Evolutionary conservation across 2,113 vertebrate genomes (phyloP).

Genomic region (Podarcis raffonei): DNA sequence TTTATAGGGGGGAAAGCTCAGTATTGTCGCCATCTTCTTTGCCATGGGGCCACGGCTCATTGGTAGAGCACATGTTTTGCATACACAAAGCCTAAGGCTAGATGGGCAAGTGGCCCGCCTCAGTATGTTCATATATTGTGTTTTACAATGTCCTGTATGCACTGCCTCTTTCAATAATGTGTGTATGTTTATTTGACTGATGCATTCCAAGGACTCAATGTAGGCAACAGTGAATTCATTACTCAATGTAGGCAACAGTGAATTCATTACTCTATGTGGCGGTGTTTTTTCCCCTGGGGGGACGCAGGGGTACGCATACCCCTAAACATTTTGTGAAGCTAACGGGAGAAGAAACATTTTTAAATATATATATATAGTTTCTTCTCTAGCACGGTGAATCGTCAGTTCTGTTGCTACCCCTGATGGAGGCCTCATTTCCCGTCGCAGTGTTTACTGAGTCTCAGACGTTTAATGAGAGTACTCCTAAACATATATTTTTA

Average conservation of each 20-base stretch:
- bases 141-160: background rate
- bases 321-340: too few relatives aligned
- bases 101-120: background rate
- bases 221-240: background rate
- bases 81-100: background rate
- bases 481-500: too few relatives aligned
- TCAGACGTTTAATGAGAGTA: too few relatives aligned
- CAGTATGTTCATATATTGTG: background rate
- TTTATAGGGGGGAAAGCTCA: background rate
- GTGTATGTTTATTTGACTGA: background rate
- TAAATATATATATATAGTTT: too few relatives aligned
- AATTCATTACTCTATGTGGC: background rate
- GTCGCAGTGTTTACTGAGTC: too few relatives aligned
- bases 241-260: background rate
- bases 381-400: too few relatives aligned
- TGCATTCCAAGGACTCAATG: background rate
- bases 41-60: background rate
- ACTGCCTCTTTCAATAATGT: background rate
- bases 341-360: too few relatives aligned
- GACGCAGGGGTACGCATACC: too few relatives aligned
- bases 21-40: background rate
- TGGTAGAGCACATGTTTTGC: background rate
- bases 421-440: too few relatives aligned
- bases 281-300: too few relatives aligned
- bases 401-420: too few relatives aligned